A percentile compares a stretch with the other conserved stretches of the same genome.
Conservation (phyloP, 2,797 vertebrate genomes). For the Lepus oiostolus region DNA sequence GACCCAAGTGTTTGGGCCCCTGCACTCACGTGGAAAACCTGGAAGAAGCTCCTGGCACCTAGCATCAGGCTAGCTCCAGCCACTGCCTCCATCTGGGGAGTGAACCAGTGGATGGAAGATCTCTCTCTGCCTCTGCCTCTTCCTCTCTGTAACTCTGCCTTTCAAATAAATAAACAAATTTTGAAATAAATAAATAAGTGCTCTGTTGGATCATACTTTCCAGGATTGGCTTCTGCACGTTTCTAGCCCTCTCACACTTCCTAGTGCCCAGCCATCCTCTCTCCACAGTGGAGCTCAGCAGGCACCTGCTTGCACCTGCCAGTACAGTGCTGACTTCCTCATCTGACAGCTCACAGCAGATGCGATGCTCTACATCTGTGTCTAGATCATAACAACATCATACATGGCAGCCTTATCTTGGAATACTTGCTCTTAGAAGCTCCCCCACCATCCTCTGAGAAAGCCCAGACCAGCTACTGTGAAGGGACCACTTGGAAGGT, state of each 20-base stretch:
- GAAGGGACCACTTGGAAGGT: background rate
- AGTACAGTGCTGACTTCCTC: background rate
- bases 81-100: too few relatives aligned
- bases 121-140: too few relatives aligned
- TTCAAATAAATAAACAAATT: too few relatives aligned
- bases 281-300: too few relatives aligned
- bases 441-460: background rate
- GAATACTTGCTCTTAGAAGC: background rate
- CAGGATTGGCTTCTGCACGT: background rate
- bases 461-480: background rate
- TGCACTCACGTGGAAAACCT: too few relatives aligned
- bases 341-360: background rate
- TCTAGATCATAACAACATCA: background rate
- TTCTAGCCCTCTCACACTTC: background rate
- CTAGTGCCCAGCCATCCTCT: background rate
- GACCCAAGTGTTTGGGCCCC: too few relatives aligned
- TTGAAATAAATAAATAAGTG: background rate
- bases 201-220: background rate
- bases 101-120: too few relatives aligned
- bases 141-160: too few relatives aligned
- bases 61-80: too few relatives aligned
- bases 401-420: background rate
- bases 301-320: background rate
- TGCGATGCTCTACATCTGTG: background rate
- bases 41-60: too few relatives aligned